phyloP scores from a whole-genome alignment of 2,888 invertebrate species.

The Acleris literana region DNA sequence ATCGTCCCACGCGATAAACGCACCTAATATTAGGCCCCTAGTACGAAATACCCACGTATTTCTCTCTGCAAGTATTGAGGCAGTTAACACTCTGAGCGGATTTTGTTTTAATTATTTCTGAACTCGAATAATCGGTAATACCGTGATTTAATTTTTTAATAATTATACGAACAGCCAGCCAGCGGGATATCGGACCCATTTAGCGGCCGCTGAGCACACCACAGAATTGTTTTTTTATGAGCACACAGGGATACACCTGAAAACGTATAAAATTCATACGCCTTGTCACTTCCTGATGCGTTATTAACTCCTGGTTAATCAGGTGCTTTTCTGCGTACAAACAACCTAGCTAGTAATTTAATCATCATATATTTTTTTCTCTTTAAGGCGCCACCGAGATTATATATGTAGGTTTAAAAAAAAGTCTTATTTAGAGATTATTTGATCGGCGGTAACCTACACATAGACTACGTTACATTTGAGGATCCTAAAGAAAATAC shows the following conservation, averaged over 20 bases:
- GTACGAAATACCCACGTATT: too few relatives aligned
- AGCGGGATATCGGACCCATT: slow-evolving; percentile 55
- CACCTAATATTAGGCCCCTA: too few relatives aligned
- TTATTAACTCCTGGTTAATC: slow-evolving; percentile 53
- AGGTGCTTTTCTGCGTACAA: not conserved
- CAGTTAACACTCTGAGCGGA: slow-evolving; percentile 1
- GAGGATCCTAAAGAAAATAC: too few relatives aligned
- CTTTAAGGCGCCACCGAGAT: too few relatives aligned
- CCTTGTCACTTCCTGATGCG: slow-evolving; percentile 45
- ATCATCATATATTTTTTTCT: too few relatives aligned
- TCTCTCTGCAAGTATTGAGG: too few relatives aligned
- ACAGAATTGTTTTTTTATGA: slow-evolving; percentile 63
- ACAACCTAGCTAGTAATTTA: too few relatives aligned
- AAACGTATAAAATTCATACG: slow-evolving; percentile 56
- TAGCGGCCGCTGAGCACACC: slow-evolving; percentile 54
- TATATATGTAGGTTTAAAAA: too few relatives aligned
- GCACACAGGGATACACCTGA: slow-evolving; percentile 49
- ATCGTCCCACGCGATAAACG: too few relatives aligned
- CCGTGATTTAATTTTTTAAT: slow-evolving; percentile 51
- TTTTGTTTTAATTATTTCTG: slow-evolving; percentile 21
- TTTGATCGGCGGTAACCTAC: too few relatives aligned
- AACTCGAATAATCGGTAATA: slow-evolving; percentile 20
- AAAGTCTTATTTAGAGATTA: too few relatives aligned
- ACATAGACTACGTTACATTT: too few relatives aligned
- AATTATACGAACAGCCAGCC: slow-evolving; percentile 49